Evolutionary conservation across 2,797 vertebrate species (phyloP).

Genomic region (Garrulus glandarius): DNA sequence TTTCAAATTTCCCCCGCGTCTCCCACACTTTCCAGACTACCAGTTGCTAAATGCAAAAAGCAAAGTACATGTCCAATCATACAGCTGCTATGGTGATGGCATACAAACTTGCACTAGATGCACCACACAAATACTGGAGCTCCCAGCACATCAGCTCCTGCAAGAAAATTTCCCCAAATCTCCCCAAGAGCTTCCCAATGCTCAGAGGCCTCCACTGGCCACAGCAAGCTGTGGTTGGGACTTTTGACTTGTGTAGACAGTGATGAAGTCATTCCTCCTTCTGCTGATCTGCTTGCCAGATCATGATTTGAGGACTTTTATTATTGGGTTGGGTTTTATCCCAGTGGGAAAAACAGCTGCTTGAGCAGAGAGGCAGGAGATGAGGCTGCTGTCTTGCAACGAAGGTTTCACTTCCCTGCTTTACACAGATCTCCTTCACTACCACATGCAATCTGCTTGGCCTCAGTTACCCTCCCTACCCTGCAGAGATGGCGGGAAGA

Average conservation of each 20-base stretch:
- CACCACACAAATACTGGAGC: accelerated
- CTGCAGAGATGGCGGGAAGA: neutral
- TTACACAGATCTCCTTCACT: neutral
- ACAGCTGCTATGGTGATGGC: neutral
- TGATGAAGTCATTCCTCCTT: neutral
- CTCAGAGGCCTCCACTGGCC: neutral
- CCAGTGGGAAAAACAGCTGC: neutral
- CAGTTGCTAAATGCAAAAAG: neutral
- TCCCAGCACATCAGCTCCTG: neutral
- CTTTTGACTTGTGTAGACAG: neutral
- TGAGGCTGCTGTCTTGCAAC: neutral
- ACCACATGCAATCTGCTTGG: neutral
- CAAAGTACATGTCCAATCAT: accelerated
- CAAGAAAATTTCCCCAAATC: neutral
- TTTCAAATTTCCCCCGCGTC: neutral
- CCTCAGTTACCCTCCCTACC: neutral
- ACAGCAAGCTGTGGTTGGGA: neutral
- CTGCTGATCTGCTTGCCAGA: neutral
- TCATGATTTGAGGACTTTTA: neutral
- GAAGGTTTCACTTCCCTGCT: neutral
- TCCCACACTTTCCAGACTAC: neutral
- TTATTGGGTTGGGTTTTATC: neutral
- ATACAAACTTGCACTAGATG: neutral
- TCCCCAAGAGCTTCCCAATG: neutral
- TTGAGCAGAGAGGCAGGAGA: neutral